A percentile compares a stretch with the other conserved stretches of the same genome.
Conservation (phyloP, 2,888 invertebrate species). For the Epinotia nisella region DNA sequence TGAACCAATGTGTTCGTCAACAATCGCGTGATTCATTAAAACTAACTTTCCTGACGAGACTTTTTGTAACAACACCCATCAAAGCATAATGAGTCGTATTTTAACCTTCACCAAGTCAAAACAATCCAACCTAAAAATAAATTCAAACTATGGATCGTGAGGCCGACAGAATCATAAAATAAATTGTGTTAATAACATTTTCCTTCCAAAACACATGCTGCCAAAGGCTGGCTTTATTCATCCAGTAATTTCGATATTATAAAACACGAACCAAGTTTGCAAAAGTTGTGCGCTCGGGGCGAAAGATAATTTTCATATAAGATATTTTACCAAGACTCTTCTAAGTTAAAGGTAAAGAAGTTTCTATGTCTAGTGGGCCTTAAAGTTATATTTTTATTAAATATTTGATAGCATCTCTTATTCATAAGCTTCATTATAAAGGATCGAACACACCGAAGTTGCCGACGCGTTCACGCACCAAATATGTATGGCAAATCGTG, state of each 20-base stretch:
- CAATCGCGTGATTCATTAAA: too few species aligned
- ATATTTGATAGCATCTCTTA: too few species aligned
- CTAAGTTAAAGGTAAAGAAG: not conserved
- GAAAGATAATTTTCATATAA: slow-evolving; percentile 6
- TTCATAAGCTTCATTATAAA: too few species aligned
- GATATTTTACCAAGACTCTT: too few species aligned
- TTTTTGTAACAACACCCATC: slow-evolving; percentile 2
- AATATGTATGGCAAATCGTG: too few species aligned
- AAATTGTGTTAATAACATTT: slow-evolving; percentile 1
- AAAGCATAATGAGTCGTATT: slow-evolving; percentile 6
- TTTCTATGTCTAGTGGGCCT: not conserved
- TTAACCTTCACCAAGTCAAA: slow-evolving; percentile 3
- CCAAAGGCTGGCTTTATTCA: not conserved
- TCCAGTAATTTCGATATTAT: slow-evolving; percentile 23
- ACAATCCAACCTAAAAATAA: slow-evolving; percentile 22
- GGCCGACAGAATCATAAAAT: not conserved
- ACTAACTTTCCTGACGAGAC: too few species aligned
- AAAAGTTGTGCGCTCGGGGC: slow-evolving; percentile 21
- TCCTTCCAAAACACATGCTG: slow-evolving; percentile 17
- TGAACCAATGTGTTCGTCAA: too few species aligned
- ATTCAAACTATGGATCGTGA: not conserved
- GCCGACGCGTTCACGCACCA: too few species aligned
- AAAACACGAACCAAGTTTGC: slow-evolving; percentile 30
- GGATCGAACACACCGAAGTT: too few species aligned
- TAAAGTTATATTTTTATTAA: not conserved